Base-by-base conservation (phyloP, 1,140 invertebrate species). In the Trissolcus basalis region DNA sequence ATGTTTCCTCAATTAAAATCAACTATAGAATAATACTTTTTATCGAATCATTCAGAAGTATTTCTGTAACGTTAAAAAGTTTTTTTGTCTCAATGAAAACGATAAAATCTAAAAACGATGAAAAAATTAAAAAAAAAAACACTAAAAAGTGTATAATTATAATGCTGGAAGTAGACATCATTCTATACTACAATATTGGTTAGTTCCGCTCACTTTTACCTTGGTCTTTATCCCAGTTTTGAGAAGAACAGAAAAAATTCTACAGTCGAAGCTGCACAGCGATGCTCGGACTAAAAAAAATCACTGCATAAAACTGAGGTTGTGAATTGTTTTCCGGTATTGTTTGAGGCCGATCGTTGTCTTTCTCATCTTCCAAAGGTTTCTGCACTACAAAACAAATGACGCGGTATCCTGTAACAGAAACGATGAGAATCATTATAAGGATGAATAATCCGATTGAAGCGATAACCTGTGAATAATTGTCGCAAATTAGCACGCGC, bases 391-490 rank as follows among this genome's bases (percentile, higher is more conserved):
- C 19, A 55, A 59, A 50, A 36, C 67, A 73, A 60, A 35, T 55
- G 43, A n/a, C 59, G 13, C 41, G 48, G 54, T 67, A 75, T 75
- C 73, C 72, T 78, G 59, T 47, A 80, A 79, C 78, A 80, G 67
- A 63, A 79, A 74, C 35, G 56, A 78, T 70, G 53, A 63, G 63
- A 55, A 74, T 74, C 58, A 53, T 69, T 70, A 56, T 68, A 73
- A 61, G 69, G 67, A 78, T 75, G 74, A 80, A 78, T 82, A 82
- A 82, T 82, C 77, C 63, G 75, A 80, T 82, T 80, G 79, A 81
- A 81, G 68, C 77, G 71, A 73, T 63, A 58, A 77, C 50, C 47
- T 61, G 60, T 58, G 49, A 53, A 56, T 32, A 67, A 67, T 64
- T 48, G 70, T 16, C 7, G 50, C 43, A 8, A 65, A 73, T 10